Evolutionary conservation across 2,113 vertebrate genomes (phyloP).

Genomic region (Ornithorhynchus anatinus): DNA sequence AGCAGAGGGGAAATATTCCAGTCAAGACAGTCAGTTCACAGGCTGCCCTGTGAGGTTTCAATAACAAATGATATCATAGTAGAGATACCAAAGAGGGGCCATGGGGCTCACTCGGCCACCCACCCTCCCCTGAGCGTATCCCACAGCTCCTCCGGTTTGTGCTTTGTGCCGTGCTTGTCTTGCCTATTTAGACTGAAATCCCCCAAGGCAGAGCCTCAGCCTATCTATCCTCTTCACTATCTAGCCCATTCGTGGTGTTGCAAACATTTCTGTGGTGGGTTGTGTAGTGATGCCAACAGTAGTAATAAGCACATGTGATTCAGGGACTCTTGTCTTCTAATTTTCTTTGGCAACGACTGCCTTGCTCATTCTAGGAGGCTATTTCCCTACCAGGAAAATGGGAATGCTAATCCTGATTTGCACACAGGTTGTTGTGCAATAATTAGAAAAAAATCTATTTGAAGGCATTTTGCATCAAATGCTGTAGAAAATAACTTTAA

Average conservation of each 20-base stretch:
- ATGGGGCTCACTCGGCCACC: background rate
- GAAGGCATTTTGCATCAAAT: background rate
- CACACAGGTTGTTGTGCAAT: background rate
- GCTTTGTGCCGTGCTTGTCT: background rate
- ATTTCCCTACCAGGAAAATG: background rate
- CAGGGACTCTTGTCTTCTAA: background rate
- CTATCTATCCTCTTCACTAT: background rate
- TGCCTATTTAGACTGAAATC: background rate
- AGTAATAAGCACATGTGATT: background rate
- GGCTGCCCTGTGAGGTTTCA: background rate
- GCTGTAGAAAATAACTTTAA: too few relatives aligned
- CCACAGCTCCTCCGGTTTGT: background rate
- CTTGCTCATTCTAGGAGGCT: background rate
- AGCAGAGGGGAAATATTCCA: accelerated
- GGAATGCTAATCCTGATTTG: background rate
- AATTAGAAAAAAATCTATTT: background rate
- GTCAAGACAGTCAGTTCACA: background rate
- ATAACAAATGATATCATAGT: background rate
- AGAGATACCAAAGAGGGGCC: too few relatives aligned
- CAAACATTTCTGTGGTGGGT: accelerated
- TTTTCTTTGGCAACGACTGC: background rate
- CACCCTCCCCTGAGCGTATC: background rate
- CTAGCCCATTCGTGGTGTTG: accelerated
- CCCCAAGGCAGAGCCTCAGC: background rate
- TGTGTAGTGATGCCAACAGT: background rate